Base-by-base conservation (phyloP, 2,797 vertebrate species). In the Remorina albescens region DNA sequence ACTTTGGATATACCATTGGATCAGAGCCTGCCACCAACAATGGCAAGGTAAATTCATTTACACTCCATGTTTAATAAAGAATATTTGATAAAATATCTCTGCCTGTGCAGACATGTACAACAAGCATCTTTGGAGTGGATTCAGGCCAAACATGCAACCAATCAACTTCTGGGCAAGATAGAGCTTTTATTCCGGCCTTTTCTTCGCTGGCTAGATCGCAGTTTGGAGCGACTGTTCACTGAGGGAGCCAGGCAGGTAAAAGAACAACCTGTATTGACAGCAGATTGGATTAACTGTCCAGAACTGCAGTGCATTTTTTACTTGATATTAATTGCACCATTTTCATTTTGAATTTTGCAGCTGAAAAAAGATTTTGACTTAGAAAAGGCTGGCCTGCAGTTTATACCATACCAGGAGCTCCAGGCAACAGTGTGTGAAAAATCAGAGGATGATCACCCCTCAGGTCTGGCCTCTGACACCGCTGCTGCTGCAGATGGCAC, bases 131-230 rank as follows among this genome's bases (percentile, higher is more conserved):
- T 90, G 62, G 92, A 94, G 68, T 96, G 95, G 95, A 88, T 96
- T 41, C 92, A 94, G 71, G 95, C 94, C 32, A 96, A 95, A 54
- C 93, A 95, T 44, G 95, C 95, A 12, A 96, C 95, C 74, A 95
- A 95, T 85, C 89, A 94, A 70, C 91, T 96, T 36, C 76, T 95
- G 86, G 95, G 95, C 16, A 96, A 95, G 67, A 81, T 95, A 26
- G 95, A 96, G 86, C 91, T 96, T 71, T 90, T 96, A 19, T 95
- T 96, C 64, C 89, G 94, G 19, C 95, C 95, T 12, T 96, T 93
- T 78, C 87, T 96, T 42, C 94, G 94, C 61, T 96, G 95, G 95
- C 79, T 96, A 6, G 95, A 96, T 85, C 95, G 95, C 8, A 96
- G 94, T 76, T 74, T 96, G 94, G 95, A 96, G 88, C 91, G 92